Conservation (phyloP, 2,113 vertebrate species). For the Galemys pyrenaicus region DNA sequence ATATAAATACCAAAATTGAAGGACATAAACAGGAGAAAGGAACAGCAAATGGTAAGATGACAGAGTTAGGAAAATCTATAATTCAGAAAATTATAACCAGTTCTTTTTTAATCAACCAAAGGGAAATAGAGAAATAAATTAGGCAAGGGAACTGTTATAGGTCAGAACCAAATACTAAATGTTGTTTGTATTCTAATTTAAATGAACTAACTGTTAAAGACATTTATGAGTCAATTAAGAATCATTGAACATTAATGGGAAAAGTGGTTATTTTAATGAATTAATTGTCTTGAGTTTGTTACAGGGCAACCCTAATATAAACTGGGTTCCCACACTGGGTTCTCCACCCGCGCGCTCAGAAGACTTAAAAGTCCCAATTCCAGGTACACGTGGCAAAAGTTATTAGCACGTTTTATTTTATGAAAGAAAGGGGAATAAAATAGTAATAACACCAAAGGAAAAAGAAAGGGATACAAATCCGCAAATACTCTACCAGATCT, state of each 20-base stretch:
- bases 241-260: not conserved
- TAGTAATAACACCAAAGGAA: too few relatives aligned
- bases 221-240: not conserved
- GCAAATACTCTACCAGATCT: too few relatives aligned
- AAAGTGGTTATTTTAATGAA: not conserved
- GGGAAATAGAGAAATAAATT: not conserved
- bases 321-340: too few relatives aligned
- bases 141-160: not conserved
- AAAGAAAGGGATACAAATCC: too few relatives aligned
- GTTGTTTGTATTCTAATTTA: not conserved
- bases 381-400: too few relatives aligned
- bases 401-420: too few relatives aligned
- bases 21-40: not conserved
- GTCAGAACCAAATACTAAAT: not conserved
- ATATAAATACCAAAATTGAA: slow-evolving; percentile 12
- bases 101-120: not conserved
- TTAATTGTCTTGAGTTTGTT: slow-evolving; percentile 25
- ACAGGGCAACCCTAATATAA: too few relatives aligned
- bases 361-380: too few relatives aligned
- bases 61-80: not conserved
- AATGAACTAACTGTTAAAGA: slow-evolving; percentile 2
- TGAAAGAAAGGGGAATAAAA: too few relatives aligned
- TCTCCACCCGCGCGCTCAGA: too few relatives aligned
- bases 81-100: not conserved
- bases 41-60: not conserved